Conservation (phyloP, 2,888 invertebrate genomes). For the Linnaemya vulpina region DNA sequence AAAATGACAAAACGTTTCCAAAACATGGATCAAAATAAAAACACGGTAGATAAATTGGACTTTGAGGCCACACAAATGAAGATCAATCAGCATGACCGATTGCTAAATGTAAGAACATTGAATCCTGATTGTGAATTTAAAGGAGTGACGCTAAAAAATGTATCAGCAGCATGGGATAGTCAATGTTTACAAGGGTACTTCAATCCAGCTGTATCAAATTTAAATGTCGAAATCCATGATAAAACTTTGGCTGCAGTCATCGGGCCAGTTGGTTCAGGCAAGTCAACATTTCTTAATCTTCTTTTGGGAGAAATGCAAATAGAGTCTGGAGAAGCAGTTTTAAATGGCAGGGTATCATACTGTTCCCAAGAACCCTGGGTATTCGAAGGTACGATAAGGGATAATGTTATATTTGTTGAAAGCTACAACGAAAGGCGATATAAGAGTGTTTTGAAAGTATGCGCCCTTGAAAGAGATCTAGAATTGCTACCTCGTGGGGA, state of each 20-base stretch:
- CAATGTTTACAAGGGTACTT: constrained; percentile 66
- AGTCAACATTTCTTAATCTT: constrained; percentile 88
- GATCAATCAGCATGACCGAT: not conserved
- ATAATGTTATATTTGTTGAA: constrained; percentile 96
- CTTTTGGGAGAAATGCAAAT: constrained; percentile 89
- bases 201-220: constrained; percentile 78
- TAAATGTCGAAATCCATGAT: constrained; percentile 83
- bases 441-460: constrained; percentile 84
- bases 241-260: constrained; percentile 84
- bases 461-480: constrained; percentile 87
- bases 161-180: constrained; percentile 72
- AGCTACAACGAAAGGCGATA: constrained; percentile 85
- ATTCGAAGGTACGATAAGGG: constrained; percentile 90
- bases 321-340: constrained; percentile 85
- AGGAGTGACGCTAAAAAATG: constrained; percentile 81
- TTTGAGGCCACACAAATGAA: constrained; percentile 31
- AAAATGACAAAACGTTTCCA: constrained; percentile 51
- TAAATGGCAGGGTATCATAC: constrained; percentile 88
- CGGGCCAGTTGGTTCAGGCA: constrained; percentile 90
- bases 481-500: constrained; percentile 85
- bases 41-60: constrained; percentile 48
- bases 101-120: constrained; percentile 61
- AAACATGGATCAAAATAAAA: constrained; percentile 51
- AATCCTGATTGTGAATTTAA: constrained; percentile 76
- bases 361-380: constrained; percentile 94